Percentiles rank a stretch among this genome's conserved stretches.
These are phyloP conservation scores for Laspeyria flexula DNA, from an alignment of 2,888 invertebrate genomes.

Conservation along the genomic window DNA sequence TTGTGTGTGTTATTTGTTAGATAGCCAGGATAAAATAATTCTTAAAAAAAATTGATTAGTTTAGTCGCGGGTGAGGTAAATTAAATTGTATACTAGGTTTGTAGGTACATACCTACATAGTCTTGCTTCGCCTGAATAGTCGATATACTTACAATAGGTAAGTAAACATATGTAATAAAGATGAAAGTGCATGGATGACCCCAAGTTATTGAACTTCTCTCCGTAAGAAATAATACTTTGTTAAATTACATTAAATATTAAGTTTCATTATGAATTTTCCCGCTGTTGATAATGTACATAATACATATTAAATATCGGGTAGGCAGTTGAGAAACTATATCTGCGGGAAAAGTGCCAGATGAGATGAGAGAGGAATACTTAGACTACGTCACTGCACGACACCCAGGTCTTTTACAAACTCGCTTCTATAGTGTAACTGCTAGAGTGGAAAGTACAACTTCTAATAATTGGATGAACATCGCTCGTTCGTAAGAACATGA, in stretches of 20 bases:
- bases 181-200: background rate
- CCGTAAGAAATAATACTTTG: background rate
- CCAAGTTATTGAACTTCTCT: background rate
- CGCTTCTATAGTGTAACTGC: constrained; percentile 47
- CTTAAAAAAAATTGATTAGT: too few species aligned
- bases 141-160: too few species aligned
- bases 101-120: too few species aligned
- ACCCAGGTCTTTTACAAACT: constrained; percentile 47
- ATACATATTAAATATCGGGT: constrained; percentile 67
- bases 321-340: constrained; percentile 66
- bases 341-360: constrained; percentile 77
- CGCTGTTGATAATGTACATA: constrained; percentile 26
- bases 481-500: constrained; percentile 10
- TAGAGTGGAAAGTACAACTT: constrained; percentile 62
- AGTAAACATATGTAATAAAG: too few species aligned
- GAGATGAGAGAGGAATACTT: constrained; percentile 64
- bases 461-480: constrained; percentile 23
- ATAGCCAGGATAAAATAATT: too few species aligned
- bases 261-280: constrained; percentile 65
- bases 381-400: constrained; percentile 63
- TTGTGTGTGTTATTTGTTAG: too few species aligned
- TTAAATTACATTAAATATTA: constrained; percentile 48
- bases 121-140: too few species aligned
- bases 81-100: too few species aligned
- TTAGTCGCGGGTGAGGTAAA: too few species aligned